Base-by-base conservation (phyloP, 2,888 invertebrate species). In the Apamea monoglypha region DNA sequence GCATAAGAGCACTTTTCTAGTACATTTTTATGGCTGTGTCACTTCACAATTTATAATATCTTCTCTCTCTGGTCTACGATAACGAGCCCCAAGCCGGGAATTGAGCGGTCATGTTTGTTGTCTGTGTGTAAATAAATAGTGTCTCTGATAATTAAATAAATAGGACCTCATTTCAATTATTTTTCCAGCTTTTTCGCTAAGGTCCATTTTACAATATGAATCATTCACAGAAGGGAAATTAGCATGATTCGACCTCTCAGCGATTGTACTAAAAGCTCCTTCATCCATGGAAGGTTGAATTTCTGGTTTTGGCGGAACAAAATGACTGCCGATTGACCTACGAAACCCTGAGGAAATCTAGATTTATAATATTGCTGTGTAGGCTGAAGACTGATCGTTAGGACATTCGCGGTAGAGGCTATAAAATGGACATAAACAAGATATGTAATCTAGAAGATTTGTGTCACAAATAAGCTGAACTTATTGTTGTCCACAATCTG, bases 271-370 rank as follows among this genome's bases (percentile, higher is more conserved):
- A 59, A 81, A 85, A 82, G 64, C 8, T 74, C 29, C 36, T 70
- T 66, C 74, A 85, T 56, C 64, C 74, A 85, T 74, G 81, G 85
- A 36, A 71, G 21, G 44, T 63, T 70, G 67, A 64, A 6, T 73
- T 69, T 84, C 80, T 73, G 63, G 81, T 82, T 70, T 50, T 70
- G 10, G 59, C 74, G 74, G 36, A 74, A 82, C 74, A 70, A 70
- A 40, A 82, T 74, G 61, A 47, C 74, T 36, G 84, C 7, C n/a
- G 36, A 80, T 56, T 61, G 44, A 80, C 56, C 85, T 73, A 53
- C 36, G 81, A 12, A 73, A 81, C 64, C 36, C 50, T 67, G 36
- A 61, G 64, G 44, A 70, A 70, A 79, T 56, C 36, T 61, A 85
- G 66, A 85, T 72, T 81, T 66, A 82, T 74, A 16, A 47, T 74